Evolutionary conservation across 2,113 vertebrate genomes (phyloP).

Genomic region (Acinonyx jubatus): DNA sequence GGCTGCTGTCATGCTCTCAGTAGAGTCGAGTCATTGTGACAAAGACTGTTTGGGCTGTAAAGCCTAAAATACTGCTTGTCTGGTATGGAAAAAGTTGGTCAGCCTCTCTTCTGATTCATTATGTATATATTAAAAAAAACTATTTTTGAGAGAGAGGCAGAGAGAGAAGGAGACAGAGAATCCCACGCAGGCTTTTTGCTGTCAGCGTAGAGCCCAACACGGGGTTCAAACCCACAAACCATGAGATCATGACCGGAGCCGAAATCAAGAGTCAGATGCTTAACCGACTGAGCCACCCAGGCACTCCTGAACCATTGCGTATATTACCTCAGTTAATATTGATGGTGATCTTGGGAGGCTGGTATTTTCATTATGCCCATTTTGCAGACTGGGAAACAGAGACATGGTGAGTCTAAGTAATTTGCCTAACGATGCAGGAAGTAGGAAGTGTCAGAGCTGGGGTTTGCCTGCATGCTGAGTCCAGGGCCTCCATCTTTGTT

Average conservation of each 20-base stretch:
- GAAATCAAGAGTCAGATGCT: too few relatives aligned
- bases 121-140: too few relatives aligned
- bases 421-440: neutral
- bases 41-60: neutral
- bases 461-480: neutral
- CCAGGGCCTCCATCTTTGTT: neutral
- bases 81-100: neutral
- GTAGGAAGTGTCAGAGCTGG: neutral
- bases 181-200: too few relatives aligned
- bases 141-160: too few relatives aligned
- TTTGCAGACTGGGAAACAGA: slow-evolving; percentile 28
- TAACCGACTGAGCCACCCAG: too few relatives aligned
- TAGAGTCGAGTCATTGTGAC: neutral
- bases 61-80: neutral
- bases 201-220: too few relatives aligned
- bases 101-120: neutral
- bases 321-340: neutral
- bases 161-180: too few relatives aligned
- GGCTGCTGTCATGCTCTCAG: neutral
- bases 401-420: neutral
- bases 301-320: neutral
- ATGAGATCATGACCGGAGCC: too few relatives aligned
- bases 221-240: too few relatives aligned
- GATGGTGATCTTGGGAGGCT: neutral
- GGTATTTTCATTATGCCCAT: neutral